phyloP scores from a whole-genome alignment of 2,797 vertebrate genomes.

The Rhabdophis nuchalis region DNA sequence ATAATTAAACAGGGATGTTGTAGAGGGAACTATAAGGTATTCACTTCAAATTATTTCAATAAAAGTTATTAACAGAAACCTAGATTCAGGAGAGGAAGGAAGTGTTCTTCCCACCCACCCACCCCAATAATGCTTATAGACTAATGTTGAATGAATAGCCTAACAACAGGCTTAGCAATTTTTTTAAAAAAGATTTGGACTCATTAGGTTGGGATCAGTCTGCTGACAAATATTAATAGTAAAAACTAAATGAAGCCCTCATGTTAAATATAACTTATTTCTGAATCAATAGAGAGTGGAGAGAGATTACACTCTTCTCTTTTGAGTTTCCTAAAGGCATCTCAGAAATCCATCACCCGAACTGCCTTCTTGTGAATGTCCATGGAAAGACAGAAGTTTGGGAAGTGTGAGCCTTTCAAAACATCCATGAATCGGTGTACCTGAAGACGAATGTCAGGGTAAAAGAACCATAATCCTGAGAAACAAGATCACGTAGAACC shows the following conservation, averaged over 20 bases:
- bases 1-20: neutral
- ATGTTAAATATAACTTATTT: neutral
- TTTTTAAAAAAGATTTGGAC: neutral
- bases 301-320: too few relatives aligned
- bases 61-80: neutral
- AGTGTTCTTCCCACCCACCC: neutral
- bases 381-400: neutral
- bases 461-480: slow-evolving; percentile 43
- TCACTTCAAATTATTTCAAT: neutral
- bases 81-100: neutral
- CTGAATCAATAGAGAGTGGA: neutral
- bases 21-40: neutral
- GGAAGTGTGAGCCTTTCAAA: neutral
- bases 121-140: neutral
- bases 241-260: neutral
- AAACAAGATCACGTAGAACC: neutral
- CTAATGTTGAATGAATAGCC: neutral
- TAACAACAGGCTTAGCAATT: neutral
- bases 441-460: slow-evolving; percentile 24
- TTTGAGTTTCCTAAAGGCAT: neutral
- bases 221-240: neutral
- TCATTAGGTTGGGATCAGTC: neutral
- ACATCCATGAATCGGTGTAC: neutral
- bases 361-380: neutral
- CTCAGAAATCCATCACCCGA: neutral